Conservation (phyloP, 92 coral and sea anemone genomes). For the Siderastrea radians region DNA sequence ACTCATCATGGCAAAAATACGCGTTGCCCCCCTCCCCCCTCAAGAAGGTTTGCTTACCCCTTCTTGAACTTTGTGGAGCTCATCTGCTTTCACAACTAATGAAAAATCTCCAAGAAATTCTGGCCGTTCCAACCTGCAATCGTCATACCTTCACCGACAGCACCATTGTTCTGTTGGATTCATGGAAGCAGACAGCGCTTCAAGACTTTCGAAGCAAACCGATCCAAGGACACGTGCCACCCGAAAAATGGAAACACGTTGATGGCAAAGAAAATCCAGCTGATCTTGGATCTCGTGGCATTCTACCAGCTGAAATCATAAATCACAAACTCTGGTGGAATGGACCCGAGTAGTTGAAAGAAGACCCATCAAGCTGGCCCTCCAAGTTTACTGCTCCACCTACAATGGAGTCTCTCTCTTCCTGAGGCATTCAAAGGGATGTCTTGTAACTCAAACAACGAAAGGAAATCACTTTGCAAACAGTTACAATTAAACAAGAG, state of each 20-base stretch:
- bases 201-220: constrained; percentile 29
- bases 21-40: constrained; percentile 1
- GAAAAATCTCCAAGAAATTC: background rate
- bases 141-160: constrained; percentile 29
- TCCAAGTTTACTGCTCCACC: constrained; percentile 41
- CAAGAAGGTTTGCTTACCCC: constrained; percentile 17
- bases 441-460: constrained; percentile 43
- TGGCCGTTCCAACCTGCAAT: constrained; percentile 11
- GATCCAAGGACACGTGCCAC: constrained; percentile 59
- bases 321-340: constrained; percentile 49
- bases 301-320: constrained; percentile 27
- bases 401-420: constrained; percentile 42
- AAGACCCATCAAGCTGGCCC: constrained; percentile 21
- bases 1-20: background rate
- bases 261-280: constrained; percentile 56
- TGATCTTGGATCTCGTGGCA: constrained; percentile 40
- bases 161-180: background rate
- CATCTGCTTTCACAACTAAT: constrained; percentile 18
- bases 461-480: constrained; percentile 54
- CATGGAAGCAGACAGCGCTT: constrained; percentile 33
- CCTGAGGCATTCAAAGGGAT: constrained; percentile 30
- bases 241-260: constrained; percentile 46
- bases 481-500: constrained; percentile 35
- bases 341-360: constrained; percentile 29
- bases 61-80: constrained; percentile 27